Base-by-base conservation (phyloP, 2,888 invertebrate genomes). In the Melieria crassipennis region DNA sequence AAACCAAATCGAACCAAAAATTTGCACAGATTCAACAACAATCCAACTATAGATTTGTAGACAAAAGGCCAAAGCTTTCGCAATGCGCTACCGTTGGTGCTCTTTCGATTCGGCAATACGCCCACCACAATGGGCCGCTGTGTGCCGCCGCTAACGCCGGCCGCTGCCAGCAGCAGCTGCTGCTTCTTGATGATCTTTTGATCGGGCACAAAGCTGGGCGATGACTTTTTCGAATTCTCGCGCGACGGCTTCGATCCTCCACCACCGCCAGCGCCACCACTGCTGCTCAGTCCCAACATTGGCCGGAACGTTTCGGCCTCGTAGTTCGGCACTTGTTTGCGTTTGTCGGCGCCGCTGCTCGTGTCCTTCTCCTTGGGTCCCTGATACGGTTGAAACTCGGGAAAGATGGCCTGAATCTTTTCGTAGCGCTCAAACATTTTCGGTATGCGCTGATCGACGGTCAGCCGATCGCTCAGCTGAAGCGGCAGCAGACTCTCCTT, bases 401-500 rank as follows among this genome's bases (percentile, higher is more conserved):
- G 94, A 85, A 93, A 94, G 78, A 94, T 92, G 79, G 92, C 90
- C 84, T 93, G 92, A 76, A 92, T 92, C 88, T 92, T 93, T 77
- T 91, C 91, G 84, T 93, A 93, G 79, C 91, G 91, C 84, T 92
- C 91, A 86, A 92, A 93, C 70, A 92, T 88, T 78, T 89, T 91
- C 30, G 92, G 92, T 85, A 92, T 91, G 83, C 91, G 91, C 66
- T 86, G 85, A 74, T 87, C 87, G n/a, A 66, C 68, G 45, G 64
- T 61, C n/a, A 11, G 75, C 60, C 58, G 60, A 60, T 56, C 70
- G 30, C 46, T 71, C 67, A 67, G 71, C 69, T 68, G 75, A n/a
- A 69, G 16, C 1, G 70, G 70, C 13, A 70, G 52, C 48, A 67
- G 16, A 6, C 70, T 61, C 68, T 87, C 84, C 75, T 87, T 87